A percentile compares a stretch with the other conserved stretches of the same genome.
Conservation (phyloP, 2,797 vertebrate species). For the Forpus xanthops region DNA sequence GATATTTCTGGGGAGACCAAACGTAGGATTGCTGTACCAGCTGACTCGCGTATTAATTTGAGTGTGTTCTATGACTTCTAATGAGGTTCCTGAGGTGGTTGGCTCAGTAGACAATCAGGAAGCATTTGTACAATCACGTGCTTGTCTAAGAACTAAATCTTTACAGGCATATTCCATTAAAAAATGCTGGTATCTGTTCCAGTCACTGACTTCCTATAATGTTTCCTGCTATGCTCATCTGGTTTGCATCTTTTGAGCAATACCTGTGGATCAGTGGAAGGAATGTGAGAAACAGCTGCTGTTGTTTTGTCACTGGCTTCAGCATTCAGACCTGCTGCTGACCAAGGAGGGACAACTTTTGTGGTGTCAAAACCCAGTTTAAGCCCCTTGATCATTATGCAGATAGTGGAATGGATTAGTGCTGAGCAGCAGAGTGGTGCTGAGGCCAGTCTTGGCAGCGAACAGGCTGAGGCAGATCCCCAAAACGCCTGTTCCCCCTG, state of each 20-base stretch:
- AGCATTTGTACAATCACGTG: neutral
- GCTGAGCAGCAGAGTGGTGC: neutral
- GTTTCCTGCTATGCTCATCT: neutral
- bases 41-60: neutral
- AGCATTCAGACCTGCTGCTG: neutral
- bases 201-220: neutral
- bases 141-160: neutral
- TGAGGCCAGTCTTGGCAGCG: neutral
- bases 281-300: neutral
- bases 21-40: neutral
- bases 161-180: neutral
- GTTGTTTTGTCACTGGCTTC: neutral
- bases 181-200: neutral
- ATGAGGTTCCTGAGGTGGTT: neutral
- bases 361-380: neutral
- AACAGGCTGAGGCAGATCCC: neutral
- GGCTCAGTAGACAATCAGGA: neutral
- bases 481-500: neutral
- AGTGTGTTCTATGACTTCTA: neutral
- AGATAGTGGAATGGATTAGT: neutral
- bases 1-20: neutral
- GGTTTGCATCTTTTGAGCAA: neutral
- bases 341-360: fast-evolving
- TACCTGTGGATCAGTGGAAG: neutral
- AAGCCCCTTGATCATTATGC: neutral